These are phyloP conservation scores for Lamellibrachia luymesi DNA, from an alignment of 1,140 invertebrate species.

Conservation along the genomic window DNA sequence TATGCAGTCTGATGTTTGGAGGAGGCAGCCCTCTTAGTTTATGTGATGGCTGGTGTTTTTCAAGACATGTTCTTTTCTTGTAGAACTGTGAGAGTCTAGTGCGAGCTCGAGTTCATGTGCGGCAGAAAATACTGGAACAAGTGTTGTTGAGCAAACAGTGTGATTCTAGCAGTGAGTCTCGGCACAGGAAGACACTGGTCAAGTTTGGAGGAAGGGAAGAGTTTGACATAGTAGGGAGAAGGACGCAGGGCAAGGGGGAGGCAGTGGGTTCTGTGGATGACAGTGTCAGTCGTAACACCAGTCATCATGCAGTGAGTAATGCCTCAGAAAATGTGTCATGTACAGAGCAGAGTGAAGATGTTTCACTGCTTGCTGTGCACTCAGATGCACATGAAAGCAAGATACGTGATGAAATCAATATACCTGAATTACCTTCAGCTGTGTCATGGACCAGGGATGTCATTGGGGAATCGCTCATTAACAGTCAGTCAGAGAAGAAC, in stretches of 20 bases:
- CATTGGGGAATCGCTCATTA: background rate
- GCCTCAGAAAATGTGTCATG: background rate
- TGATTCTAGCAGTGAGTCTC: background rate
- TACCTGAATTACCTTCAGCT: background rate
- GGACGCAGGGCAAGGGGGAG: background rate
- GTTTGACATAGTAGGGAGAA: background rate
- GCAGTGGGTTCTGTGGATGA: background rate
- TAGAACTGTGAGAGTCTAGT: slow-evolving; percentile 22
- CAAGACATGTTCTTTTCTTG: background rate
- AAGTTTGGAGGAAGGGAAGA: background rate
- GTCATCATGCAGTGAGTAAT: background rate
- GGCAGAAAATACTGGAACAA: slow-evolving; percentile 35
- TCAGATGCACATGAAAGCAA: background rate
- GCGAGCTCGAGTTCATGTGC: slow-evolving; percentile 34
- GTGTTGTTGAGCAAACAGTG: slow-evolving; percentile 10
- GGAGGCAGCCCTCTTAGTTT: background rate
- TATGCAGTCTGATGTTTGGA: background rate
- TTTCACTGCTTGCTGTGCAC: no score
- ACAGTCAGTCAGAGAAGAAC: background rate
- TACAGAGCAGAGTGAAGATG: background rate
- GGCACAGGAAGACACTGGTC: background rate
- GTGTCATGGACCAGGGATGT: background rate
- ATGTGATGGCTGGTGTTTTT: background rate
- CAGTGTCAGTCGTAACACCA: background rate
- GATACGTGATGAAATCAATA: background rate